Conservation (phyloP, 2,797 vertebrate species). For the Tapera naevia region DNA sequence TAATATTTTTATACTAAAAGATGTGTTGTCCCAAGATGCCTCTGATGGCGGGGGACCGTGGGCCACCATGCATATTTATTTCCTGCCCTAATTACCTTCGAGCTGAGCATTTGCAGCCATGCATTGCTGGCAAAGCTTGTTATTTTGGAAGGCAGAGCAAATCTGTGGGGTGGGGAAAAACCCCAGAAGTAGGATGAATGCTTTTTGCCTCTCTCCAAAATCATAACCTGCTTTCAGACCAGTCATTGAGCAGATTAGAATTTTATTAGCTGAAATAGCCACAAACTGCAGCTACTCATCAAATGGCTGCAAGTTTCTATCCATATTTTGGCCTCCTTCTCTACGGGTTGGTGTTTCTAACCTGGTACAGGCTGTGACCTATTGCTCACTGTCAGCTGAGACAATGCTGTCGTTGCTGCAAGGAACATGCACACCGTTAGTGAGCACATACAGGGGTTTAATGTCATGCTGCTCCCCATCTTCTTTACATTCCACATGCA, state of each 20-base stretch:
- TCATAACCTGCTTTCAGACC: not conserved
- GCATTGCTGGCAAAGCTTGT: not conserved
- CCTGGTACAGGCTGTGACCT: not conserved
- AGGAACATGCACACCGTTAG: no score
- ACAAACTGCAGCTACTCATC: not conserved
- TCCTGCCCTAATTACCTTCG: not conserved
- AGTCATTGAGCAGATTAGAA: not conserved
- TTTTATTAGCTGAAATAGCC: slow-evolving; percentile 7
- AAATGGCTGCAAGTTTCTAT: not conserved
- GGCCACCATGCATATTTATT: not conserved
- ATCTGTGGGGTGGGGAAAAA: not conserved
- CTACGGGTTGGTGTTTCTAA: not conserved
- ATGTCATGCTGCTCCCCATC: not conserved
- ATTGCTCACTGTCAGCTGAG: not conserved
- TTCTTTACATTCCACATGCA: not conserved
- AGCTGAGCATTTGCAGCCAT: not conserved
- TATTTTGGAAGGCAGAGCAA: not conserved
- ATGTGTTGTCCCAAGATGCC: not conserved
- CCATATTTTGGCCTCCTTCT: accelerated
- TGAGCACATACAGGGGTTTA: not conserved
- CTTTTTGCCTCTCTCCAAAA: not conserved
- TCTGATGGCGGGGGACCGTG: not conserved
- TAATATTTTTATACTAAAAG: not conserved
- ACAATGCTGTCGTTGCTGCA: not conserved
- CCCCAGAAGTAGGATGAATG: not conserved